Base-by-base conservation (phyloP, 1,140 invertebrate species). In the Pararge aegeria region DNA sequence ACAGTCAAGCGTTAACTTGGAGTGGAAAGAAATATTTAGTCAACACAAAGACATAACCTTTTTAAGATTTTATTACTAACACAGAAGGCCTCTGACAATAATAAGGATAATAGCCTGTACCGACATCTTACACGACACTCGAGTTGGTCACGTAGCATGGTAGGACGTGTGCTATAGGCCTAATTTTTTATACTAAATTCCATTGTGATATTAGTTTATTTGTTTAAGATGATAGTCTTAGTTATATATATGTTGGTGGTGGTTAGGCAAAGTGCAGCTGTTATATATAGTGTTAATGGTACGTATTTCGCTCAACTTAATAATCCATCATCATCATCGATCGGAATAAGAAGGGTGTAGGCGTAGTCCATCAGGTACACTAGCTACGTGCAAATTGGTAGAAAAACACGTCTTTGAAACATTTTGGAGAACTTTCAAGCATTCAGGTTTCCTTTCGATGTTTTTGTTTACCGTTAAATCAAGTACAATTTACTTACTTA, bases 201-300 rank as follows among this genome's bases (percentile, higher is more conserved):
- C 7, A 24, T 24, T 24, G 24, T 24, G 24, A 34, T 34, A 12
- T 34, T 34, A 12, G 1, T 12, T 12, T n/a, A 34, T 34, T 12
- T 12, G n/a, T 1, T 12, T 1, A 34, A 12, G 30, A 3, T 34
- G 30, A 34, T 52, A 18, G 16, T 27, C 27, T 42, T 42, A 16
- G 13, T 18, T 16, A 10, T 42, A 1, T 0, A 16, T 42, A 7
- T 15, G 38, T 16, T 42, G 13, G 9, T 18, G 5, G 7, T 42
- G 13, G 13, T 49, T 7, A 16, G 29, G 6, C 21, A 38, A 40
- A 27, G 30, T 19, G 37, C 10, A 13, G 46, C 46, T 54, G 53
- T 57, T 5, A 59, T 53, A 21, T 46, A 50, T 29, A 55, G 16
- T 38, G 46, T 49, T 9, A 55, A 55, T 34, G 27, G 52, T 61